Base-by-base conservation (phyloP, 2,113 vertebrate species). In the Semicossyphus pulcher region DNA sequence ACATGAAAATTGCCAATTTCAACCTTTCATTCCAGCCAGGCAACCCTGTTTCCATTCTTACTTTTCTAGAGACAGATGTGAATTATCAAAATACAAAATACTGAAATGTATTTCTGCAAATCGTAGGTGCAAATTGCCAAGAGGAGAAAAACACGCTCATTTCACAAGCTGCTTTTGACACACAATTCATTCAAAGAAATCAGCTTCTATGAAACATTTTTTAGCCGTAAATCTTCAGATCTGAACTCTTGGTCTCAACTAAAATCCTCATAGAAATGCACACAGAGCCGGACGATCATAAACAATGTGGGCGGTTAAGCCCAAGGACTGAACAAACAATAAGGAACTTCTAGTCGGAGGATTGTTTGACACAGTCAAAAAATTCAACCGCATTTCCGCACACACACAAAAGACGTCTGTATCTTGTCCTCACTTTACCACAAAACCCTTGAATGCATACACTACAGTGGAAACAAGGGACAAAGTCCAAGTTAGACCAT, bases 1-100 rank as follows among this genome's bases (percentile, higher is more conserved):
- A 10, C 53, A 54, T 42, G 48, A 54, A 83, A 76, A 70, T 76
- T 66, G 64, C 25, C 78, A 64, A 68, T 79, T 81, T 66, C 78
- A 68, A 42, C 59, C 51, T 34, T 56, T 61, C 69, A 65, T 81
- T 68, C 60, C 39, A 68, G 25, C 36, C 58, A 68, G 25, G 31
- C 58, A 53, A 34, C 28, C 20, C 31, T 1, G 16, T 63, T 69
- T 65, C 58, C 60, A 61, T 42, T 58, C 31, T 70, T 66, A 14
- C 21, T 36, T 72, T 68, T 18, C 31, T 47, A 26, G 9, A 25
- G 26, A 78, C 34, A 63, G 69, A 72, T 59, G 26, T 16, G 14
- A 47, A 48, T 54, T n/a, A 11, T 78, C 52, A 56, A 59, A 76
- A 69, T 3, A 48, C 25, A 26, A 39, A 20, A 52, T 25, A 18